Evolutionary conservation across 2,113 vertebrate species (phyloP), one percentile per base, ranked within the genome.

Genomic region (Cryptomyrus ogoouensis): DNA sequence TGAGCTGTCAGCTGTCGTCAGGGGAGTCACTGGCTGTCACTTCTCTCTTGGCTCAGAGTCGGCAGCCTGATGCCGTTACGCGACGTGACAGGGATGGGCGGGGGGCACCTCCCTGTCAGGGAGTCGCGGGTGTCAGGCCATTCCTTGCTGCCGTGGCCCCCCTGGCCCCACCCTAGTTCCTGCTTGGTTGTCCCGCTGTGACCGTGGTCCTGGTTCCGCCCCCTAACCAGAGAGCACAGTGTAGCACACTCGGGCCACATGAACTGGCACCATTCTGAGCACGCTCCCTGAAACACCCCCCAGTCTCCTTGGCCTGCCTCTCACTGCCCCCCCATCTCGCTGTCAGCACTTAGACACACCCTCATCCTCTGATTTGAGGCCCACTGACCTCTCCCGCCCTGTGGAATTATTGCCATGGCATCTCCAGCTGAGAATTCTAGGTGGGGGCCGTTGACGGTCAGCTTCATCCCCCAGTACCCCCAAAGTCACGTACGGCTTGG

Each of bases 1-100:
- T 87, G 53, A 91, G 56, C 89, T 91, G 91, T 91, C 91, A 91
- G 24, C 35, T 87, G 42, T 62, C 84, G 52, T 91, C 90, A 91
- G 50, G 88, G 83, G 88, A 90, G 88, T 47, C 62, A 49, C 56
- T 21, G 42, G 35, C 90, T 87, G 90, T 91, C 90, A 89, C 39
- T 77, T 84, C 10, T 70, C 52, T 46, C 27, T 53, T 53, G 52
- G n/a, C 44, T 39, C 53, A 70, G 89, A 44, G 88, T 80, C 50
- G 27, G 58, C 86, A 88, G 86, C 13, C 66, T 89, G 46, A 49
- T 62, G 66, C 56, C 2, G 56, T 52, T 70, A 89, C 12, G n/a
- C 5, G 46, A 47, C 4, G 50, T 87, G 88, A 89, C 88, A 56
- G 21, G 88, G 13, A 7, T 66, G 13, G 74, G 52, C 15, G 31